phyloP scores from a whole-genome alignment of 2,113 vertebrate genomes.

The Girardinichthys multiradiatus region DNA sequence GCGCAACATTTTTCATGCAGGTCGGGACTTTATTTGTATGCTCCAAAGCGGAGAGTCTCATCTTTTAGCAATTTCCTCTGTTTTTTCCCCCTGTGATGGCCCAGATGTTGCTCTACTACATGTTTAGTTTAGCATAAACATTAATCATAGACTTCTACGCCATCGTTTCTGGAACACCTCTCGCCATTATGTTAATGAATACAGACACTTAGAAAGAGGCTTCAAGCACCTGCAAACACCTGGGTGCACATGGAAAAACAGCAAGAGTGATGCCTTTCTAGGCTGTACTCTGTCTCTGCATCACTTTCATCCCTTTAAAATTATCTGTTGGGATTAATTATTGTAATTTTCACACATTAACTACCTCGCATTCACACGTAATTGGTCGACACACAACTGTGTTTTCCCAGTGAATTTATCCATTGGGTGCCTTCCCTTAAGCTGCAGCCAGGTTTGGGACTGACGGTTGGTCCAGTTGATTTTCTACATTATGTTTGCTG shows the following conservation, averaged over 20 bases:
- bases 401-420: constrained; percentile 84
- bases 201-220: constrained; percentile 46
- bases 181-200: constrained; percentile 58
- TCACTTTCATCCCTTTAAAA: constrained; percentile 55
- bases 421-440: constrained; percentile 82
- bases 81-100: constrained; percentile 26
- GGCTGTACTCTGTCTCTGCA: constrained; percentile 28
- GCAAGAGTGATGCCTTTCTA: constrained; percentile 11
- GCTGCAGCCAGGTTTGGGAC: constrained; percentile 72
- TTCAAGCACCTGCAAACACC: constrained; percentile 57
- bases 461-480: constrained; percentile 68
- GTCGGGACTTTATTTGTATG: constrained; percentile 38
- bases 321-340: constrained; percentile 77
- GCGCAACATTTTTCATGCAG: constrained; percentile 23
- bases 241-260: constrained; percentile 9
- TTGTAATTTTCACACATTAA: constrained; percentile 82
- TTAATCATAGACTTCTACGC: constrained; percentile 44
- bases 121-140: constrained; percentile 59
- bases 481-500: constrained; percentile 11
- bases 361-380: constrained; percentile 80
- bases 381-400: constrained; percentile 82
- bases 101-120: constrained; percentile 62
- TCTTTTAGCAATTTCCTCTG: constrained; percentile 60
- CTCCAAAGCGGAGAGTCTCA: constrained; percentile 41
- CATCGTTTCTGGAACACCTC: constrained; percentile 44